Base-by-base conservation (phyloP, 1,140 invertebrate genomes). In the Andrena cerasifolii region DNA sequence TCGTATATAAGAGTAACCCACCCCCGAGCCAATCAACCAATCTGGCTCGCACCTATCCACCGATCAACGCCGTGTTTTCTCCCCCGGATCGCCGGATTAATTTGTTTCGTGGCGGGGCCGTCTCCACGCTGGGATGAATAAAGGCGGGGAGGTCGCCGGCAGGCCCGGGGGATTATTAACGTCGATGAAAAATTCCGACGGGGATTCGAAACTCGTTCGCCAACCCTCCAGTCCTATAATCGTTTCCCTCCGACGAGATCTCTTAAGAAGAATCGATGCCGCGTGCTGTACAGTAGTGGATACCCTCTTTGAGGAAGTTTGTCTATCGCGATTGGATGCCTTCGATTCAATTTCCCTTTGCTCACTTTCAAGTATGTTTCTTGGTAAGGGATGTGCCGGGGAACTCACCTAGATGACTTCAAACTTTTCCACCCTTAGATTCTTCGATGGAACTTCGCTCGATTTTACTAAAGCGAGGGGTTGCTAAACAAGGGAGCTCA, bases 1-100 rank as follows among this genome's bases (percentile, higher is more conserved):
- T 31, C 43, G 21, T 66, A 43, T 54, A 54, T 61, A 78, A 72
- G 67, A 78, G 75, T 72, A 62, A 45, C 36, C 36, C 36, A 3
- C 36, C 10, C 10, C 36, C 14, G n/a, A 73, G 31, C 21, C 77
- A 74, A 73, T 78, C 77, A 65, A 36, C 28, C 51, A 51, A 36
- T 53, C n/a, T 36, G 26, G 53, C 40, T 43, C 33, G 5, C 53
- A 6, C 7, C 36, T 33, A 54, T 26, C 28, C 14, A 16, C 1
- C 33, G 16, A 14, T 67, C 58, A 51, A 18, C 54, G 40, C 10
- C 53, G 74, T 16, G 24, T 45, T 14, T 74, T 74, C 66, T 66
- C 61, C 33, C 33, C 7, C 36, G 3, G 61, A 31, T 43, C 21
- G 43, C 28, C 21, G 54, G 67, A 77, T 77, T 77, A 71, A 36